Base-by-base conservation (phyloP, 2,113 vertebrate genomes). In the Dasypus novemcinctus region DNA sequence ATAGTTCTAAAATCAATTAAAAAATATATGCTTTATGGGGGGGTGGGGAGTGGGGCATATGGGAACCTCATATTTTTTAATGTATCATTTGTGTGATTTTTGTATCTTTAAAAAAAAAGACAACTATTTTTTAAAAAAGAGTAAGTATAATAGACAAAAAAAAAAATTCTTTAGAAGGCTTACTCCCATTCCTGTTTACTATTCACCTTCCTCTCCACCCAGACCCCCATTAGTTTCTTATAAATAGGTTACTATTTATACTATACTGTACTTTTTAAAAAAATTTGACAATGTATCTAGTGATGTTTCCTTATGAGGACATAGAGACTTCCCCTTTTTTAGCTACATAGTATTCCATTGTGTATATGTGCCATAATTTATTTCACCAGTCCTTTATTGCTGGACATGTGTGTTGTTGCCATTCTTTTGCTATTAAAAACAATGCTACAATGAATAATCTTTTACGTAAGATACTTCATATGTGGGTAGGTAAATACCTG, bases 351-450 rank as follows among this genome's bases (percentile, higher is more conserved):
- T 89, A 64, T 81, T 81, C 13, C 82, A 9, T 91, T 76, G 13
- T 76, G 27, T 69, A 92, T 49, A 43, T 89, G 61, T 4, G 80
- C 20, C 20, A 5, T 54, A 38, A 36, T 80, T 89, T 84, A 87
- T 66, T 81, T 91, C 80, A 38, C 36, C 20, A 85, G 57, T 85
- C 7, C 29, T 46, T 14, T 43, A 41, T 83, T 90, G 41, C 49
- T 95, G 61, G 33, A 80, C 15, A 91, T 14, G 20, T 31, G 20
- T 82, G 43, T 64, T 68, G 92, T 80, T 94, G 80, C 49, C 5
- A 41, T 87, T 90, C 64, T 72, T 91, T 71, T 83, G 64, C 43
- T 88, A 17, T 85, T 82, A 86, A 36, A 84, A 94, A 79, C 61
- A 85, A 2, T 79, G 72, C 52, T 81, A 54, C 41, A 90, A 36